Base-by-base conservation (phyloP, 2,797 vertebrate species). In the Valencia hispanica region DNA sequence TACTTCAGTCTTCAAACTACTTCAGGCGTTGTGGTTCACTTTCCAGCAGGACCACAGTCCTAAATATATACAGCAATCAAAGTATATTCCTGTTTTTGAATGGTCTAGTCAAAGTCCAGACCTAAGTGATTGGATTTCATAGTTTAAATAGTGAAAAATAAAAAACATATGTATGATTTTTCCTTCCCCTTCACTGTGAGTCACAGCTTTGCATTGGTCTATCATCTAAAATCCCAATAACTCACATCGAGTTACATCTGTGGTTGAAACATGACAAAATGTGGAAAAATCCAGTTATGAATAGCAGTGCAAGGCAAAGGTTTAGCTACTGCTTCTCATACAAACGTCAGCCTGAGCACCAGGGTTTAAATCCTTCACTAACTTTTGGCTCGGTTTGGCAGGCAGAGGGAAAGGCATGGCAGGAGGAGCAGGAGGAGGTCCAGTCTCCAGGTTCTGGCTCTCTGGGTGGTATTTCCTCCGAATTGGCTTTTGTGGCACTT, bases 391-490 rank as follows among this genome's bases (percentile, higher is more conserved):
- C 30, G 95, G 48, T 91, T 96, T 98, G 85, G 92, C 83, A 68
- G 83, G 81, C 43, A 74, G 92, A 83, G 88, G 93, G 84, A 89
- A 86, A 0, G 81, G 59, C 43, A 79, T 25, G 34, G 76, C 51
- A 18, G 86, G 66, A 61, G 95, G 68, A 61, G 95, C 90, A 32
- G 96, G 68, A 61, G 95, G 91, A 32, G 96, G 95, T 0, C 91
- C 92, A 11, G 86, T 91, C 84, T 98, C 97, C 69, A 77, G 80
- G 86, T 84, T 92, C 74, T 87, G 96, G 50, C 86, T 91, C 84
- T 99, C 97, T 0, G 95, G 90, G 72, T 95, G 96, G 84, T 96
- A 95, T 92, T 98, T 99, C 91, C 96, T 95, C 72, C 97, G 96
- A 63, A 96, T 81, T 0, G 97, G 97, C 90, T 99, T 99, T 90